Conservation (phyloP, 2,888 invertebrate genomes). For the Netelia fuscicornis region DNA sequence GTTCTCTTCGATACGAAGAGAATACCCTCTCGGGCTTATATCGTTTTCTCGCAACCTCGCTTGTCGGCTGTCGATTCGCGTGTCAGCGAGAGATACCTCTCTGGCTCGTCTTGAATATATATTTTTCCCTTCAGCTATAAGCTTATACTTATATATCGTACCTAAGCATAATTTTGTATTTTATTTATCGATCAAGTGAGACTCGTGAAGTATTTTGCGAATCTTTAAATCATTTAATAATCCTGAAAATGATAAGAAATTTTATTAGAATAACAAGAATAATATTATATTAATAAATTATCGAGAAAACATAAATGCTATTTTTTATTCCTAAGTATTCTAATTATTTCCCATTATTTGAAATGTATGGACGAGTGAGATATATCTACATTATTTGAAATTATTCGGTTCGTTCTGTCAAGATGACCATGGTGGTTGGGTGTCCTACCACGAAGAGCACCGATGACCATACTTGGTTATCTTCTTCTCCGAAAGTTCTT, state of each 20-base stretch:
- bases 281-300: no score
- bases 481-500: slow-evolving; percentile 67
- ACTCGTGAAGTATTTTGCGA: not conserved
- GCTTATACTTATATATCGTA: not conserved
- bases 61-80: slow-evolving; percentile 75
- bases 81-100: slow-evolving; percentile 71
- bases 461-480: slow-evolving; percentile 69
- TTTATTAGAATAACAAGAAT: not conserved
- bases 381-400: slow-evolving; percentile 42
- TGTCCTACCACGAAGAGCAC: slow-evolving; percentile 35
- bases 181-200: not conserved
- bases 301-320: no score
- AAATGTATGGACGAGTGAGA: not conserved
- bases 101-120: slow-evolving; percentile 20
- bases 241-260: not conserved
- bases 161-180: slow-evolving; percentile 7
- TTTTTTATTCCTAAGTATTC: no score
- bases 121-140: slow-evolving; percentile 1
- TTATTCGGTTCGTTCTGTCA: slow-evolving; percentile 49
- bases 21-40: slow-evolving; percentile 64
- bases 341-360: not conserved
- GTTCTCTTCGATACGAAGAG: slow-evolving; percentile 58
- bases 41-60: slow-evolving; percentile 70
- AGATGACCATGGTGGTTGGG: slow-evolving; percentile 27
- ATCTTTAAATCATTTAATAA: not conserved